A percentile compares a stretch with the other conserved stretches of the same genome.
phyloP scores from a whole-genome alignment of 2,113 vertebrate genomes.

The Osmerus eperlanus region DNA sequence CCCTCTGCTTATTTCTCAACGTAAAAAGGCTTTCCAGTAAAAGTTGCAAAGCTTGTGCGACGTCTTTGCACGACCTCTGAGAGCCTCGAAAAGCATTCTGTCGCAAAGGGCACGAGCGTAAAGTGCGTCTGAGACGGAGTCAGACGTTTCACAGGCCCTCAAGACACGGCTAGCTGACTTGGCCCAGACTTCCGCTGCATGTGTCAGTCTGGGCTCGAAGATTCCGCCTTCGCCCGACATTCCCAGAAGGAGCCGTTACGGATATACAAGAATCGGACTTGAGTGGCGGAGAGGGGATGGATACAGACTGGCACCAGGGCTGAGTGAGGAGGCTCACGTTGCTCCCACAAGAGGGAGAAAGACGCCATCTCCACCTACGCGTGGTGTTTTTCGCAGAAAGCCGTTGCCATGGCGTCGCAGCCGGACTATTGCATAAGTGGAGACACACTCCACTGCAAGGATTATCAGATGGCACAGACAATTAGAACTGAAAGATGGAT shows the following conservation, averaged over 20 bases:
- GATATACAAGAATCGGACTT: not conserved
- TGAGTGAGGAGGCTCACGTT: not conserved
- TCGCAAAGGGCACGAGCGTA: too few relatives aligned
- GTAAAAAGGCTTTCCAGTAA: too few relatives aligned
- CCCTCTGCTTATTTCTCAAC: too few relatives aligned
- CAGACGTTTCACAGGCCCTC: too few relatives aligned
- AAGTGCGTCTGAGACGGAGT: too few relatives aligned
- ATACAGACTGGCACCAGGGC: not conserved
- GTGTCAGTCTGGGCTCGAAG: too few relatives aligned
- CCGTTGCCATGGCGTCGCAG: slow-evolving; percentile 1
- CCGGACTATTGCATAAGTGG: not conserved
- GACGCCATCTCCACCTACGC: slow-evolving; percentile 6
- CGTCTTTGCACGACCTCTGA: too few relatives aligned
- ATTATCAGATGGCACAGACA: not conserved
- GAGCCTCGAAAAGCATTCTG: too few relatives aligned
- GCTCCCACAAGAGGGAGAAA: not conserved
- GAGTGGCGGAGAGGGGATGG: not conserved
- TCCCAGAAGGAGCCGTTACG: not conserved
- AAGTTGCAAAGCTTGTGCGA: too few relatives aligned
- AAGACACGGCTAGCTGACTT: too few relatives aligned
- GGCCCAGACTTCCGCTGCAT: too few relatives aligned
- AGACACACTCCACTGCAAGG: not conserved
- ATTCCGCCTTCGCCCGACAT: not conserved
- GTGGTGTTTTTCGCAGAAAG: not conserved
- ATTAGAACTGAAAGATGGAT: too few relatives aligned